These are phyloP conservation scores for Synanthedon tipuliformis DNA, from an alignment of 2,888 invertebrate genomes.

Conservation along the genomic window DNA sequence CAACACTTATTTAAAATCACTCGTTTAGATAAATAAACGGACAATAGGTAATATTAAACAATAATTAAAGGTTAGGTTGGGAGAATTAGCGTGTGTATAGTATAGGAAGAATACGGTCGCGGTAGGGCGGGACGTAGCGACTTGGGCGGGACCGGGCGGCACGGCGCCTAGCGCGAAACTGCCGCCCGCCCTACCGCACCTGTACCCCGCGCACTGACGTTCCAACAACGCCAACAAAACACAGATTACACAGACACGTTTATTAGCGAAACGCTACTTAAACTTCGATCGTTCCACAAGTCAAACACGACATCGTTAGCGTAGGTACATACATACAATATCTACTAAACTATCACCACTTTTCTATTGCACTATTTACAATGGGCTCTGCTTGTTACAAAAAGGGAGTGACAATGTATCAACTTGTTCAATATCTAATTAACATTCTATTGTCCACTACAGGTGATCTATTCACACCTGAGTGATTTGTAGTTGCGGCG, in stretches of 20 bases:
- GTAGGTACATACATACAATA: slow-evolving; percentile 2
- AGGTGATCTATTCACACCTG: slow-evolving; percentile 48
- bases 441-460: neutral
- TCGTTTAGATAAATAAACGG: neutral
- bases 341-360: slow-evolving; percentile 1
- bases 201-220: slow-evolving; percentile 31
- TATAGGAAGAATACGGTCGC: slow-evolving; percentile 12
- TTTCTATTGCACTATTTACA: neutral
- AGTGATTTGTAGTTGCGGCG: slow-evolving; percentile 56
- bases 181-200: slow-evolving; percentile 41
- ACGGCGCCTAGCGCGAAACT: slow-evolving; percentile 65
- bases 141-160: slow-evolving; percentile 45
- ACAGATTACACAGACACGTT: slow-evolving; percentile 58
- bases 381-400: neutral
- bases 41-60: neutral
- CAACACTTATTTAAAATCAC: neutral
- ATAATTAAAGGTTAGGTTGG: slow-evolving; percentile 4
- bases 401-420: neutral
- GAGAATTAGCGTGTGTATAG: slow-evolving; percentile 11
- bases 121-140: slow-evolving; percentile 25
- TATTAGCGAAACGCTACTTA: slow-evolving; percentile 62
- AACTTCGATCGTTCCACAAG: slow-evolving; percentile 46
- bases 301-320: slow-evolving; percentile 4
- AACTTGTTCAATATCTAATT: neutral
- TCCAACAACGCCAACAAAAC: slow-evolving; percentile 53